Percentiles rank a stretch among this genome's conserved stretches.
These are phyloP conservation scores for Teleogryllus occipitalis DNA, from an alignment of 1,140 invertebrate genomes.

Conservation along the genomic window DNA sequence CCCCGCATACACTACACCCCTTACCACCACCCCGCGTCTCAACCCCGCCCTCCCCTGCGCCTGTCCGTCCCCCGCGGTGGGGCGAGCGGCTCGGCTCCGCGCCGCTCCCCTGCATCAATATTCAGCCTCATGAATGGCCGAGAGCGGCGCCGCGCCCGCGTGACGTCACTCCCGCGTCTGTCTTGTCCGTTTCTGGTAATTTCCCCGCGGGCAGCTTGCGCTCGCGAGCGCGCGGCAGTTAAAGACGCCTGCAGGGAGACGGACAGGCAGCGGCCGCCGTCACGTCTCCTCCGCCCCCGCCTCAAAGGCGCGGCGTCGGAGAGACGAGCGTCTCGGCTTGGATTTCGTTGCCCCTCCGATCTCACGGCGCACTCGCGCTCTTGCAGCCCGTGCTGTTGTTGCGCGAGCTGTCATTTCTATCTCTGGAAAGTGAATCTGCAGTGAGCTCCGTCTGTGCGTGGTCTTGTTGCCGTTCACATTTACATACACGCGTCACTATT, in stretches of 20 bases:
- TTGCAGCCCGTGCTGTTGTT: no score
- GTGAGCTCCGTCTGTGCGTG: no score
- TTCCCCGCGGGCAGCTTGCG: not conserved
- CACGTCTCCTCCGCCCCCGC: not conserved
- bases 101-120: not conserved
- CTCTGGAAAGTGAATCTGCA: no score
- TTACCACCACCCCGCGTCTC: not conserved
- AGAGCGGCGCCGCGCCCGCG: not conserved
- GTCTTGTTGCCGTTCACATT: no score
- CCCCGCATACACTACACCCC: not conserved
- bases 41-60: not conserved
- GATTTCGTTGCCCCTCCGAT: no score
- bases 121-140: not conserved
- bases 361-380: no score
- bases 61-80: no score
- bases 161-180: not conserved
- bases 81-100: no score
- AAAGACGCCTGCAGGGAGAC: not conserved
- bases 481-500: no score
- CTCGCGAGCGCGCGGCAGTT: not conserved
- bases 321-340: no score
- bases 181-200: slow-evolving; percentile 4
- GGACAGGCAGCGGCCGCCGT: not conserved
- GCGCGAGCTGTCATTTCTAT: no score
- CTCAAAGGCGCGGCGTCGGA: no score